Conservation (phyloP, 2,888 invertebrate genomes). For the Muschampia staudingeri region DNA sequence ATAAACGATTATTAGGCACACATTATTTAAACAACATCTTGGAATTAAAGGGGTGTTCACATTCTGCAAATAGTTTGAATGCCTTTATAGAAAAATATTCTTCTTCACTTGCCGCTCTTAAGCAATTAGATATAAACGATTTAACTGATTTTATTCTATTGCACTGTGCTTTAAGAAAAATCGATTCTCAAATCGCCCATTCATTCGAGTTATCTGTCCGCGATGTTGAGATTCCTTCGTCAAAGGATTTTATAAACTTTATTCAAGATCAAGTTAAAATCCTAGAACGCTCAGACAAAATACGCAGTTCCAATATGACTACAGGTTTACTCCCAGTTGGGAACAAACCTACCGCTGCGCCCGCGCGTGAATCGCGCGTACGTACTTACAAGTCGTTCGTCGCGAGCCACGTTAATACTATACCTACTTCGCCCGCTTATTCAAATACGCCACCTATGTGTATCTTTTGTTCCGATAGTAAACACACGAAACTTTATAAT, state of each 20-base stretch:
- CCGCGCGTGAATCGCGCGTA: not conserved
- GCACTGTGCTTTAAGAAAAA: not conserved
- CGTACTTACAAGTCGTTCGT: not conserved
- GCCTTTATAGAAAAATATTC: conserved; percentile 5
- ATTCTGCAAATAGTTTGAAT: not conserved
- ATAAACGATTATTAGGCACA: not conserved
- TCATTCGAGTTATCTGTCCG: not conserved
- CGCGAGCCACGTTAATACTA: not conserved
- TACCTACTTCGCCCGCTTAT: no score
- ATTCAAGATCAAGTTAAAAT: not conserved
- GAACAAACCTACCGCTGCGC: not conserved
- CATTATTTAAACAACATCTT: not conserved
- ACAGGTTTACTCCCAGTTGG: not conserved
- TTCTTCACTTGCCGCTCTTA: not conserved
- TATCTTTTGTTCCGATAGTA: not conserved
- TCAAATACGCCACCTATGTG: not conserved
- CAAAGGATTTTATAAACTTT: not conserved
- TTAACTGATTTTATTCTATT: not conserved
- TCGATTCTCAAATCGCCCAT: not conserved
- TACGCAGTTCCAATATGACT: not conserved
- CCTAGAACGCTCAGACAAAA: not conserved
- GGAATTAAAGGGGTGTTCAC: not conserved
- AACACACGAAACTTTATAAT: not conserved
- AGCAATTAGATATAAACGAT: not conserved
- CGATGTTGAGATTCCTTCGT: not conserved